Conservation (phyloP, 2,797 vertebrate species). For the Erpetoichthys calabaricus region DNA sequence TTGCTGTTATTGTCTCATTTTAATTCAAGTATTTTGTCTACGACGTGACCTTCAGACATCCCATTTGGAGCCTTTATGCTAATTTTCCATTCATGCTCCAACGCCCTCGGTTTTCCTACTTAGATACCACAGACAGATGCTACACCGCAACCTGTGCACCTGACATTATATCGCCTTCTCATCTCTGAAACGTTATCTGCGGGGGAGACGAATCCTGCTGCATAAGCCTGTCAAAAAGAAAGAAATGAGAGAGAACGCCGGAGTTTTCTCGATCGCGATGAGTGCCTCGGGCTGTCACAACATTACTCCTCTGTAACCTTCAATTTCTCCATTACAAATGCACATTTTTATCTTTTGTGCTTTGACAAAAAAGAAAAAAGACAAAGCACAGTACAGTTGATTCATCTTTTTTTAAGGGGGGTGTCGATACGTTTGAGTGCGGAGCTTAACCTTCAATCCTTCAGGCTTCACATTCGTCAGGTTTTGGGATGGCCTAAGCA, state of each 20-base stretch:
- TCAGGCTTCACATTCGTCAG: too few species aligned
- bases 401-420: too few species aligned
- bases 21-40: too few species aligned
- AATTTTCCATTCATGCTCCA: conserved; percentile 14
- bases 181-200: conserved; percentile 15
- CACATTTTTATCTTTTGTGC: conserved; percentile 9
- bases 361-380: conserved; percentile 18
- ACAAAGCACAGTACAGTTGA: conserved; percentile 15
- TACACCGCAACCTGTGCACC: conserved; percentile 8
- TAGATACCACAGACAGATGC: conserved; percentile 27
- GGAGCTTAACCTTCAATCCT: too few species aligned
- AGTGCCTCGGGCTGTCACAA: conserved; percentile 20
- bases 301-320: conserved; percentile 2
- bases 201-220: conserved; percentile 15
- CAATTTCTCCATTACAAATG: conserved; percentile 3
- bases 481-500: too few species aligned
- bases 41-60: background rate
- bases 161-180: conserved; percentile 12
- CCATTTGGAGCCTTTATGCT: background rate
- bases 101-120: conserved; percentile 15
- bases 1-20: too few species aligned
- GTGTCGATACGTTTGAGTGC: too few species aligned
- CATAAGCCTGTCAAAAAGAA: conserved; percentile 20
- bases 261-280: conserved; percentile 24
- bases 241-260: conserved; percentile 19